Evolutionary conservation across 2,888 invertebrate genomes (phyloP).

Genomic region (Alviniconcha strummeri): DNA sequence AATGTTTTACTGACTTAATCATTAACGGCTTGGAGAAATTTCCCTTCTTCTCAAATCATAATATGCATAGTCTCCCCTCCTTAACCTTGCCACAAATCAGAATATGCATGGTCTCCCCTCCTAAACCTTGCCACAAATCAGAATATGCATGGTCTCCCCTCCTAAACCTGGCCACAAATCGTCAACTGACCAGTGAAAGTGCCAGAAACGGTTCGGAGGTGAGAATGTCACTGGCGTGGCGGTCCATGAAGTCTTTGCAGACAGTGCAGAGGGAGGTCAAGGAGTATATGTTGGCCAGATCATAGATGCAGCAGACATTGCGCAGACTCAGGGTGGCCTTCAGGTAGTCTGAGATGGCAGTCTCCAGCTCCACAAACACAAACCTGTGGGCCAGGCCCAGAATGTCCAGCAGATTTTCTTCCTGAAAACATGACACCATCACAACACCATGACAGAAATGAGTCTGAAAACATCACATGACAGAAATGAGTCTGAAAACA

Average conservation of each 20-base stretch:
- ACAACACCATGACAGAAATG: no score
- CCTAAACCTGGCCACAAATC: no score
- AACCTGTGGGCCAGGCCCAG: conserved; percentile 95
- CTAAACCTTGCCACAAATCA: no score
- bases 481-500: no score
- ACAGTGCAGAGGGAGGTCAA: conserved; percentile 81
- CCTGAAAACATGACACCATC: conserved; percentile 50
- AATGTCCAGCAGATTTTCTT: conserved; percentile 77
- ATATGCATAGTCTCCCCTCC: no score
- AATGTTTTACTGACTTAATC: no score
- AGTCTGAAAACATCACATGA: no score
- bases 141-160: no score
- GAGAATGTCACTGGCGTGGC: conserved; percentile 89
- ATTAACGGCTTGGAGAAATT: no score
- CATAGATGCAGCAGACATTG: conserved; percentile 96
- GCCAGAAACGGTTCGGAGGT: conserved; percentile 88
- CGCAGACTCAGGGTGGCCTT: conserved; percentile 88
- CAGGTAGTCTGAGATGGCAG: conserved; percentile 93
- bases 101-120: no score
- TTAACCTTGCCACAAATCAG: no score
- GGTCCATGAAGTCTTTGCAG: conserved; percentile 93
- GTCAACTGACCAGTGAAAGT: conserved; percentile 84
- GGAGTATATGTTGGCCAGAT: conserved; percentile 86
- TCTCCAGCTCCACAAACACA: conserved; percentile 93
- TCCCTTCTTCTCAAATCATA: no score